Conservation (phyloP, 2,888 invertebrate genomes). For the Teinopalpus imperialis region DNA sequence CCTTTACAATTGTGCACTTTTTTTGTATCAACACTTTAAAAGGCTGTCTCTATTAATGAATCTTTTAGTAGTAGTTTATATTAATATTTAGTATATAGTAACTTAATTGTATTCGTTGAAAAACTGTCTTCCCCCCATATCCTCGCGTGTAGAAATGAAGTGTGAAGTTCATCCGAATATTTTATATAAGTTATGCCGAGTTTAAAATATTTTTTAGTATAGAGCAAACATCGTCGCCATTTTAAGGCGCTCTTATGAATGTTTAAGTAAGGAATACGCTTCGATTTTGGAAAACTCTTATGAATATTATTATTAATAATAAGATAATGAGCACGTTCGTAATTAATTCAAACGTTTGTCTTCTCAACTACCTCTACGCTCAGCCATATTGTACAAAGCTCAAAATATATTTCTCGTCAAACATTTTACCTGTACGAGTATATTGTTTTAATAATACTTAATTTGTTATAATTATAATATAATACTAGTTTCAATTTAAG, state of each 20-base stretch:
- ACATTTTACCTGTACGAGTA: conserved; percentile 34
- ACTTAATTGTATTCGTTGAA: conserved; percentile 30
- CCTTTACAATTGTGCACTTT: conserved; percentile 49
- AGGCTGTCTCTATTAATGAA: conserved; percentile 48
- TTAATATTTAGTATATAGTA: conserved; percentile 31
- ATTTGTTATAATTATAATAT: too few species aligned
- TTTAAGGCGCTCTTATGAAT: conserved; percentile 55
- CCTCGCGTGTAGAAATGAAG: conserved; percentile 27
- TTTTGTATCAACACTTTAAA: conserved; percentile 49
- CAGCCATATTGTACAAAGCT: conserved; percentile 32
- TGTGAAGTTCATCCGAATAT: background rate
- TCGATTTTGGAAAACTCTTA: conserved; percentile 65
- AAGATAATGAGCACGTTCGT: conserved; percentile 55
- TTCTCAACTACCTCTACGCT: conserved; percentile 60
- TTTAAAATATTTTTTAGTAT: too few species aligned
- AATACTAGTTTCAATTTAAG: conserved; percentile 25
- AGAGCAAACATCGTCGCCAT: too few species aligned
- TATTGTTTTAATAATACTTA: too few species aligned
- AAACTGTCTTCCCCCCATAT: conserved; percentile 41
- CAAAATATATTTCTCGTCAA: conserved; percentile 34
- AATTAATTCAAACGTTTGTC: conserved; percentile 27
- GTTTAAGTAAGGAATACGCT: conserved; percentile 45
- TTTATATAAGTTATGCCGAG: background rate
- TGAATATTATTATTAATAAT: conserved; percentile 61
- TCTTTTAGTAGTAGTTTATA: conserved; percentile 29